Evolutionary conservation across 2,888 invertebrate genomes (phyloP).

Genomic region (Nemapogon koenigi): DNA sequence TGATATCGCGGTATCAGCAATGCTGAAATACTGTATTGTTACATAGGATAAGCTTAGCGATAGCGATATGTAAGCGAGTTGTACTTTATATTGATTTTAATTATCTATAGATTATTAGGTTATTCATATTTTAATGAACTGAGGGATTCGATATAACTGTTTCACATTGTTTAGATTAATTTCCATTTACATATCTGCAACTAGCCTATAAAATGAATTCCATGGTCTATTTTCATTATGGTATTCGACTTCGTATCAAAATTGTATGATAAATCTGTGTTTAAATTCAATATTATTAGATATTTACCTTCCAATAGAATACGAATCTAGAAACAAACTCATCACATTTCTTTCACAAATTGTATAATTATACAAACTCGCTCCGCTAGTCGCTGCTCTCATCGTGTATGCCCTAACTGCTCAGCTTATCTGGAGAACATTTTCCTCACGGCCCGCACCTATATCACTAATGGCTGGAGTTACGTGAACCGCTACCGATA

Average conservation of each 20-base stretch:
- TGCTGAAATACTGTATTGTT: neutral
- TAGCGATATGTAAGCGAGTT: too few relatives aligned
- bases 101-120: too few relatives aligned
- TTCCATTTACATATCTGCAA: too few relatives aligned
- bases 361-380: neutral
- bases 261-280: too few relatives aligned
- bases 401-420: constrained; percentile 1
- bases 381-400: neutral
- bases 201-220: too few relatives aligned
- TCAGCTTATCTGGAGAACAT: constrained; percentile 32
- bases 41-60: neutral
- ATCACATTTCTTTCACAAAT: neutral
- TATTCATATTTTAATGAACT: too few relatives aligned
- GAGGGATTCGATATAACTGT: too few relatives aligned
- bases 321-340: neutral
- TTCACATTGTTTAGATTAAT: too few relatives aligned
- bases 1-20: constrained; percentile 24
- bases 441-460: constrained; percentile 37
- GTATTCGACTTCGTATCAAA: too few relatives aligned
- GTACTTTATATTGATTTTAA: too few relatives aligned
- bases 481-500: constrained; percentile 20
- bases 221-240: too few relatives aligned
- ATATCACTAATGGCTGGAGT: constrained; percentile 39
- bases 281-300: too few relatives aligned
- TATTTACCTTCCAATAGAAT: neutral